Evolutionary conservation across 2,113 vertebrate genomes (phyloP).

Genomic region (Ciconia boyciana): DNA sequence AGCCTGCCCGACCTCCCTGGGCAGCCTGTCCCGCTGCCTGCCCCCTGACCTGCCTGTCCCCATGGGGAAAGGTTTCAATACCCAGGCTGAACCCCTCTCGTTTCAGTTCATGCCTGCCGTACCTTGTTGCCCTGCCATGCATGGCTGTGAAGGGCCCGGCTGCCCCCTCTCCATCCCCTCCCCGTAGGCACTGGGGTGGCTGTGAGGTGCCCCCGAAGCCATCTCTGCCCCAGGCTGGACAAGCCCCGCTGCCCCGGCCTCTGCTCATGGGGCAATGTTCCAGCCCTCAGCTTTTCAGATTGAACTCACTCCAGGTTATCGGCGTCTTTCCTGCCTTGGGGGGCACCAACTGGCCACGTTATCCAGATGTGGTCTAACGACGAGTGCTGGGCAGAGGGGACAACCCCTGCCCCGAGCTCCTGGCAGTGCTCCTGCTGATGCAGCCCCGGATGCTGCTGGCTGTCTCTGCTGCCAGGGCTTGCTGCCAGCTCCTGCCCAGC

Average conservation of each 20-base stretch:
- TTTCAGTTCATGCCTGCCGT: background rate
- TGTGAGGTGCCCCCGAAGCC: background rate
- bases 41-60: background rate
- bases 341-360: background rate
- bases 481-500: background rate
- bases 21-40: background rate
- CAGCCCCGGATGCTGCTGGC: background rate
- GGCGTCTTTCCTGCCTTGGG: rapidly evolving
- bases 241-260: background rate
- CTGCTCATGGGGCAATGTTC: background rate
- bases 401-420: background rate
- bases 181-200: rapidly evolving
- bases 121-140: background rate
- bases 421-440: background rate
- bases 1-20: background rate
- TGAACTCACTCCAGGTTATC: background rate
- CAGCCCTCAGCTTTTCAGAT: rapidly evolving
- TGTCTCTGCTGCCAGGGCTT: background rate
- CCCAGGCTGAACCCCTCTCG: background rate
- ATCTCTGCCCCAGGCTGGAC: background rate
- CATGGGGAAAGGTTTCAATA: background rate
- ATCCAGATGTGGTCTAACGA: background rate
- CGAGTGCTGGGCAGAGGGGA: background rate
- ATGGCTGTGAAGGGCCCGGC: rapidly evolving
- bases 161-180: background rate